phyloP scores from a whole-genome alignment of 2,113 vertebrate genomes.

The Bubalus kerabau region DNA sequence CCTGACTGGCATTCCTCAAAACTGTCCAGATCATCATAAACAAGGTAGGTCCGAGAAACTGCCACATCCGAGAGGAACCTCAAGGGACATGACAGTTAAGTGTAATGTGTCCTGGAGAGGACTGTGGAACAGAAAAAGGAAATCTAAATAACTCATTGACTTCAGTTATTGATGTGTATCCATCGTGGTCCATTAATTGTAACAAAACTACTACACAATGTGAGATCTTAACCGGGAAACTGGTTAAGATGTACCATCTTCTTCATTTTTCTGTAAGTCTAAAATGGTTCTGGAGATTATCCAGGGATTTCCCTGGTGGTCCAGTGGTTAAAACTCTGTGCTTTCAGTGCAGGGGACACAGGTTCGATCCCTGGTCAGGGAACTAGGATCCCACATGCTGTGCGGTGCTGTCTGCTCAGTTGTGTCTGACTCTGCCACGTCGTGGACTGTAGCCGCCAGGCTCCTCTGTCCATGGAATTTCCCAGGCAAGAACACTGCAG shows the following conservation, averaged over 20 bases:
- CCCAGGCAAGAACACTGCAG: not conserved
- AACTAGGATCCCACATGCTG: not conserved
- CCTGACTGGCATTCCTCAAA: not conserved
- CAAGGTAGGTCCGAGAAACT: not conserved
- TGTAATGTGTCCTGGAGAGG: not conserved
- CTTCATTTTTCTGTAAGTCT: not conserved
- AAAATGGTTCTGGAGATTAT: not conserved
- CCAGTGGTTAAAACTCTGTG: not conserved
- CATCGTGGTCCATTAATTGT: not conserved
- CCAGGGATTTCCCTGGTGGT: not conserved
- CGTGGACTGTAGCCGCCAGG: fast-evolving
- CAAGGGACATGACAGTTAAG: not conserved
- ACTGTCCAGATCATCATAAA: not conserved
- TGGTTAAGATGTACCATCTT: not conserved
- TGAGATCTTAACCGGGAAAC: not conserved
- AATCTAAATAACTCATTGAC: not conserved
- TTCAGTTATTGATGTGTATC: not conserved
- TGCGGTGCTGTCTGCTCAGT: not conserved
- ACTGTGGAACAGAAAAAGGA: not conserved
- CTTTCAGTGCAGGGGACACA: not conserved
- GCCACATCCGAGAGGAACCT: not conserved
- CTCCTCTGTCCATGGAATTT: not conserved
- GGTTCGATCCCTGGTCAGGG: not conserved
- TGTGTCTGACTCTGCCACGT: not conserved
- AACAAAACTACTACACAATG: not conserved